Conservation (phyloP, 2,113 vertebrate species). For the Grantiella picta region DNA sequence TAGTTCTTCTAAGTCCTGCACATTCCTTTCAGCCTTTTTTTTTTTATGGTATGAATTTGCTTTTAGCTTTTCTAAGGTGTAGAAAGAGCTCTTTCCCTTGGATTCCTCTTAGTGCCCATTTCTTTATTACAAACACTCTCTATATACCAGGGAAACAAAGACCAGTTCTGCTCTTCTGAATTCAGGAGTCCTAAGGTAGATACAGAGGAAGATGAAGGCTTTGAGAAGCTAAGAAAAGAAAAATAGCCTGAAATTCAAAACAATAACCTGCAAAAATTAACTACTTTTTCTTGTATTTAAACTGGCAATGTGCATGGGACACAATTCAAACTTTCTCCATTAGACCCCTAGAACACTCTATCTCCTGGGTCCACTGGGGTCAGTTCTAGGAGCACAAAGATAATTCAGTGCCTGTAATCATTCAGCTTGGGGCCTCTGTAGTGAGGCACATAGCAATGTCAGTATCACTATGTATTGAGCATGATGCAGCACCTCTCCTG, state of each 20-base stretch:
- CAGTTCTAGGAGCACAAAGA: background rate
- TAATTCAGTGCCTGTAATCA: background rate
- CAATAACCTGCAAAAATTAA: background rate
- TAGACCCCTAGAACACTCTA: background rate
- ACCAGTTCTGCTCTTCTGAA: background rate
- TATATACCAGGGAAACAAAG: background rate
- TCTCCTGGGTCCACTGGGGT: background rate
- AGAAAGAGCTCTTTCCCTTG: background rate
- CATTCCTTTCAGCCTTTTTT: background rate
- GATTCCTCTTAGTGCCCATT: background rate
- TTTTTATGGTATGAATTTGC: background rate
- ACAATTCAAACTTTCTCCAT: background rate
- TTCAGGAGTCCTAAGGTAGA: background rate
- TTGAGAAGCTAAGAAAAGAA: background rate
- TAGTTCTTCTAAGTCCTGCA: background rate
- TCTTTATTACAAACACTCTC: background rate
- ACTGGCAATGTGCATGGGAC: background rate
- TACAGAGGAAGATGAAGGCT: background rate
- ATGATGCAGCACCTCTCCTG: background rate
- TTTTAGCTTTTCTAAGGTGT: background rate
- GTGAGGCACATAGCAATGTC: background rate
- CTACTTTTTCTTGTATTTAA: background rate
- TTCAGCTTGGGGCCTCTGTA: background rate
- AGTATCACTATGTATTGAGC: background rate
- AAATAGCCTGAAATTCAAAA: background rate